These are phyloP conservation scores for Microcebus murinus DNA, from an alignment of 2,113 vertebrate genomes.

Conservation along the genomic window DNA sequence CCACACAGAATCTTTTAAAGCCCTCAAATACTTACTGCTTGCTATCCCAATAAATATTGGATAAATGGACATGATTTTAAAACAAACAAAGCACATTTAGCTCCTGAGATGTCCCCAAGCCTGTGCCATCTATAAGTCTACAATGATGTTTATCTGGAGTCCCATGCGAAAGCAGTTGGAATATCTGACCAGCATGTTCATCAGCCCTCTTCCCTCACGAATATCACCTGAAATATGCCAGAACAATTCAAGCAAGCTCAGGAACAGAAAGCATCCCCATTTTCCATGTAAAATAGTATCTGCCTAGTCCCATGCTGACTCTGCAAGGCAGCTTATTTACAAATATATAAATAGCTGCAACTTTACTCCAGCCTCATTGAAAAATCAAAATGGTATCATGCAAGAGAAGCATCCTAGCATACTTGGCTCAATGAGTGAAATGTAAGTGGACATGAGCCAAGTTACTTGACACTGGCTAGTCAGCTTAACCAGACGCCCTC, in stretches of 20 bases:
- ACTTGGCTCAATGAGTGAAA: slow-evolving; percentile 82
- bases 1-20: neutral
- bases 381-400: slow-evolving; percentile 84
- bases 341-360: slow-evolving; percentile 85
- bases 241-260: slow-evolving; percentile 24
- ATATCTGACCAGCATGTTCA: neutral
- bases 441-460: slow-evolving; percentile 84
- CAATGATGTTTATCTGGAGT: neutral
- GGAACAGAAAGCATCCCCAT: neutral
- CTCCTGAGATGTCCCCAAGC: neutral
- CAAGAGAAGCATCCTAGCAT: slow-evolving; percentile 79
- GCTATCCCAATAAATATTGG: neutral
- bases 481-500: slow-evolving; percentile 89
- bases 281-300: slow-evolving; percentile 61
- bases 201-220: neutral
- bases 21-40: neutral
- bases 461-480: slow-evolving; percentile 89
- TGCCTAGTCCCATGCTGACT: slow-evolving; percentile 75
- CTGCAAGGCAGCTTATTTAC: slow-evolving; percentile 80
- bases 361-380: slow-evolving; percentile 82
- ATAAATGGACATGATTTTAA: slow-evolving; percentile 3
- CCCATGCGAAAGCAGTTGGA: neutral
- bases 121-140: neutral
- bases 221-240: neutral
- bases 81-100: neutral